Evolutionary conservation across 2,113 vertebrate species (phyloP).

Genomic region (Irena cyanogastra): DNA sequence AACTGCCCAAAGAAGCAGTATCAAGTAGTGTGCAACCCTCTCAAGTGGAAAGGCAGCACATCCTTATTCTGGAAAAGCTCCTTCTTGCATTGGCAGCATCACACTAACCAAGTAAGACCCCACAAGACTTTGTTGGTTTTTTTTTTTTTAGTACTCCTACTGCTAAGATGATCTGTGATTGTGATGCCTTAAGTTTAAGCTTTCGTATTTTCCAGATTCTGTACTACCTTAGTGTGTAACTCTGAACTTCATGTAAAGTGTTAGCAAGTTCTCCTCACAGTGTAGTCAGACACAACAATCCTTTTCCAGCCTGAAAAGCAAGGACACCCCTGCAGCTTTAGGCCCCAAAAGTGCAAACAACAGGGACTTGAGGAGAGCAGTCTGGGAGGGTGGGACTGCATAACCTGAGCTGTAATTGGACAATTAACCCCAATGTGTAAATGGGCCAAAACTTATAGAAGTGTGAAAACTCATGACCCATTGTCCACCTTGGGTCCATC

Average conservation of each 20-base stretch:
- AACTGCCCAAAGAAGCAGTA: neutral
- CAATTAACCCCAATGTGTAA: neutral
- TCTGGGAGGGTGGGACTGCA: neutral
- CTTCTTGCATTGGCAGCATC: neutral
- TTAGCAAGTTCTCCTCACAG: neutral
- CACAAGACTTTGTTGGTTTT: neutral
- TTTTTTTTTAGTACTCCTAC: neutral
- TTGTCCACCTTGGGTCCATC: too few relatives aligned
- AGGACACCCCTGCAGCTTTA: neutral
- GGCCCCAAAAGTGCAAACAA: neutral
- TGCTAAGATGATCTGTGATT: neutral
- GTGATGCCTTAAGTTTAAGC: neutral
- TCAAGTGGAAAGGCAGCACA: neutral
- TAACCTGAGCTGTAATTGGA: neutral
- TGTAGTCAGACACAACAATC: neutral
- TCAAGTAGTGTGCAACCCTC: neutral
- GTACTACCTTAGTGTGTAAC: neutral
- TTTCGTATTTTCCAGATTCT: neutral
- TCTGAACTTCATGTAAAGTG: neutral
- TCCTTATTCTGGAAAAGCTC: neutral
- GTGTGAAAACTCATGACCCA: neutral
- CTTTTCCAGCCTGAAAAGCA: neutral
- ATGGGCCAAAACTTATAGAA: neutral
- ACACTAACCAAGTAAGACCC: neutral
- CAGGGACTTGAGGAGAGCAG: neutral